Evolutionary conservation across 1,140 invertebrate genomes (phyloP), one percentile per base, ranked within the genome.

Genomic region (Drosophila tsacasi): DNA sequence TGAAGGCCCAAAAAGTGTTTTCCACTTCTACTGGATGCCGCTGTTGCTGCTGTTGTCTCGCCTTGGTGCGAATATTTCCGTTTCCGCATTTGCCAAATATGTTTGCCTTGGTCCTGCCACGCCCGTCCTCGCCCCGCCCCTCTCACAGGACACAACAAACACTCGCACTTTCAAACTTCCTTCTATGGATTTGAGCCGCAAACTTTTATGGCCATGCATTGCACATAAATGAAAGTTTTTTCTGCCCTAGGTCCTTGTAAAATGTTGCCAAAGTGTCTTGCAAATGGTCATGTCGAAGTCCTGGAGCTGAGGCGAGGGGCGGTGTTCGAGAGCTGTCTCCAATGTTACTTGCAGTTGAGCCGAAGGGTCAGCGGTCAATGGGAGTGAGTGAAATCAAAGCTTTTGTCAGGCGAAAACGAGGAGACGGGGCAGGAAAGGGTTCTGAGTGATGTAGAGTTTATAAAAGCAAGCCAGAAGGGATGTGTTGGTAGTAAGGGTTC

Each of bases 61-160:
- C 68, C 81, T 75, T 89, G 85, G 84, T 87, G 84, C 81, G 84
- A 89, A 89, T 89, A 89, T 89, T 89, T 89, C 84, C 84, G 84
- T 72, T 89, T 90, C 85, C 81, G 84, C 74, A 89, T 89, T 78
- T 84, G 81, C 81, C 84, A 81, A 89, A 89, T 89, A 89, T 89
- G 84, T 90, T 89, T 84, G 76, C 80, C 79, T 72, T 72, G 58
- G 61, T 65, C 79, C 74, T 69, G 61, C 73, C 73, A 75, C 75
- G 47, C 50, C 50, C 32, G 6, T 15, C 35, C 17, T 23, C 17
- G 8, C 17, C 17, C 27, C 19, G 10, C 50, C 25, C 35, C 39
- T 37, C 42, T 50, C 21, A 37, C 32, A 54, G 63, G 60, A 83
- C 61, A 79, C 61, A 81, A 77, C 84, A 83, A 89, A 87, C 74